Conservation (phyloP, 2,113 vertebrate species). For the Periophthalmus modestus region DNA sequence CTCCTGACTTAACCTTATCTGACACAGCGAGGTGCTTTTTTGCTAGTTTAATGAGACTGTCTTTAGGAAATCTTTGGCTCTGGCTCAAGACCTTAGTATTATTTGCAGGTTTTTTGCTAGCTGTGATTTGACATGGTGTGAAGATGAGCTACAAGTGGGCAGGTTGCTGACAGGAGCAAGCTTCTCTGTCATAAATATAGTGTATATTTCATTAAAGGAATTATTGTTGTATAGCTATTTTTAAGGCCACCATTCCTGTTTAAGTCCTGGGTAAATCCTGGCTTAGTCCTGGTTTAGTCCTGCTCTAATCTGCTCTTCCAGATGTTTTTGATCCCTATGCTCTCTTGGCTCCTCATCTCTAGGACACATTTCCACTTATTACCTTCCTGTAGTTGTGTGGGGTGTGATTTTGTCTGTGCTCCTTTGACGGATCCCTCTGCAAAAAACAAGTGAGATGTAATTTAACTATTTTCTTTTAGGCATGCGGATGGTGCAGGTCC, state of each 20-base stretch:
- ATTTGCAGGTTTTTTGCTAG: neutral
- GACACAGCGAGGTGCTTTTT: neutral
- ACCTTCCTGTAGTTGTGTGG: slow-evolving; percentile 37
- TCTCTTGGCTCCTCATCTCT: slow-evolving; percentile 10
- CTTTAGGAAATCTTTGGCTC: neutral
- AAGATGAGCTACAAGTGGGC: neutral
- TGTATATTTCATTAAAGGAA: no score
- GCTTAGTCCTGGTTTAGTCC: neutral
- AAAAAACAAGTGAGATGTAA: slow-evolving; percentile 45
- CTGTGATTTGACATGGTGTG: neutral
- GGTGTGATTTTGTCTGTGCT: slow-evolving; percentile 43
- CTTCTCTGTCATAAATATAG: neutral
- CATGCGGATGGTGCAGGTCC: slow-evolving; percentile 27
- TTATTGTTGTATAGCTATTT: no score
- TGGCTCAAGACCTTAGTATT: neutral
- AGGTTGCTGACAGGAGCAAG: neutral
- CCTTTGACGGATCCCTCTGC: slow-evolving; percentile 46
- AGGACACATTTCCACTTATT: slow-evolving; percentile 40
- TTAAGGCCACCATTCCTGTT: neutral
- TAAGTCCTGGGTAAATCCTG: no score
- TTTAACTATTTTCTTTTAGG: slow-evolving; percentile 47
- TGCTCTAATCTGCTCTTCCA: slow-evolving; percentile 49
- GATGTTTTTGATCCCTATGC: slow-evolving; percentile 39
- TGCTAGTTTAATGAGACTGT: neutral
- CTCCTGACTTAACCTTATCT: neutral